Conservation (phyloP, 2,797 vertebrate species). For the Neostethus bicornis region DNA sequence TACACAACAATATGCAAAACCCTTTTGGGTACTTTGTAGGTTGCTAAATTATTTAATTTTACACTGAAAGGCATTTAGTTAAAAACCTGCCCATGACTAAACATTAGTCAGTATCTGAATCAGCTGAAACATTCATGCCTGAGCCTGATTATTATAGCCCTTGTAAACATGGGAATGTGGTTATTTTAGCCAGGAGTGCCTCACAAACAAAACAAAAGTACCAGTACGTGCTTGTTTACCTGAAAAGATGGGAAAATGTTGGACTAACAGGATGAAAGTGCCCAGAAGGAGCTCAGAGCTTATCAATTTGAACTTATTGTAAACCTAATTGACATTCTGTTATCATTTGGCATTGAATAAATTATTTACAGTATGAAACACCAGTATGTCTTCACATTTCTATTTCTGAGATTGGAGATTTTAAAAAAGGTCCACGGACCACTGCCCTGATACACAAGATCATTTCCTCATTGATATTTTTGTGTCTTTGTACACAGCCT, state of each 20-base stretch:
- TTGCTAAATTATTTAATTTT: slow-evolving; percentile 2
- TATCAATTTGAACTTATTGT: slow-evolving; percentile 3
- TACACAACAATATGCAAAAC: neutral
- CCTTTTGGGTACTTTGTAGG: neutral
- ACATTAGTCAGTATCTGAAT: neutral
- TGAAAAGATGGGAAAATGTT: neutral
- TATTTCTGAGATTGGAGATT: slow-evolving; percentile 29
- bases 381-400: slow-evolving; percentile 17
- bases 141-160: neutral
- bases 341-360: slow-evolving; percentile 8
- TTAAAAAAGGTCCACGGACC: slow-evolving; percentile 43
- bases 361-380: slow-evolving; percentile 25
- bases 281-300: slow-evolving; percentile 8
- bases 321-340: slow-evolving; percentile 8
- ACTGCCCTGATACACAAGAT: slow-evolving; percentile 19
- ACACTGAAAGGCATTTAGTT: neutral
- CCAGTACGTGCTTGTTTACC: neutral
- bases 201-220: neutral
- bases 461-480: slow-evolving; percentile 22
- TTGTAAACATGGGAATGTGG: neutral
- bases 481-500: slow-evolving; percentile 43
- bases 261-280: slow-evolving; percentile 2
- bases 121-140: neutral
- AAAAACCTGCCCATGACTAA: neutral
- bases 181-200: neutral